Base-by-base conservation (phyloP, 2,888 invertebrate genomes). In the Acanthacorydalis orientalis region DNA sequence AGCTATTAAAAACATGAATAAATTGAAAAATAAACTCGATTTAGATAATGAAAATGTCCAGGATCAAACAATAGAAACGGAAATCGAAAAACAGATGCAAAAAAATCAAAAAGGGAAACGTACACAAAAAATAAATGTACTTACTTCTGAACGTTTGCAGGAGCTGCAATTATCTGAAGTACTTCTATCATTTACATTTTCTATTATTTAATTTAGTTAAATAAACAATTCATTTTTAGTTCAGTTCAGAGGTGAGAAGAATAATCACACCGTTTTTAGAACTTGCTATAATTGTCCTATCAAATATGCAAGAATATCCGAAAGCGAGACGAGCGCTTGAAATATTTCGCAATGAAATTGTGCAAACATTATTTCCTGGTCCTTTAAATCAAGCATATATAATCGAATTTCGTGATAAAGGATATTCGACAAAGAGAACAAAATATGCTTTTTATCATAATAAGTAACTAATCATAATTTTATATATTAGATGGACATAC, bases 61-160 rank as follows among this genome's bases (percentile, higher is more conserved):
- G 39, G 46, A 46, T 32, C n/a, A 46, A 38, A 39, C 12, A 39
- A 10, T 46, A 1, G 40, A 39, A 9, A 31, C 16, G 14, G 46
- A 46, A 32, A 16, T 46, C n/a, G 35, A 46, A 31, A 38, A 39
- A 39, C 35, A 38, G n/a, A 46, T 46, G 46, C n/a, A 39, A 46
- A 31, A 39, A 4, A 23, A 4, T 23, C 23, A 23, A 23, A 23
- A 23, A 23, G 2, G 23, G 23, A 23, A 23, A 23, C 23, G 6
- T 4, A 2, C 23, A 23, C 35, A 44, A 35, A 44, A 44, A 7
- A 33, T 2, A 6, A 14, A 33, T 7, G n/a, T 14, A 4, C 16
- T 44, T 8, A 46, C 46, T n/a, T 31, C 46, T 31, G 7, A 35
- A 31, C 31, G 31, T 31, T 23, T 38, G 2, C 23, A 39, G n/a